phyloP scores from a whole-genome alignment of 2,113 vertebrate species.

The Erythrocebus patas region DNA sequence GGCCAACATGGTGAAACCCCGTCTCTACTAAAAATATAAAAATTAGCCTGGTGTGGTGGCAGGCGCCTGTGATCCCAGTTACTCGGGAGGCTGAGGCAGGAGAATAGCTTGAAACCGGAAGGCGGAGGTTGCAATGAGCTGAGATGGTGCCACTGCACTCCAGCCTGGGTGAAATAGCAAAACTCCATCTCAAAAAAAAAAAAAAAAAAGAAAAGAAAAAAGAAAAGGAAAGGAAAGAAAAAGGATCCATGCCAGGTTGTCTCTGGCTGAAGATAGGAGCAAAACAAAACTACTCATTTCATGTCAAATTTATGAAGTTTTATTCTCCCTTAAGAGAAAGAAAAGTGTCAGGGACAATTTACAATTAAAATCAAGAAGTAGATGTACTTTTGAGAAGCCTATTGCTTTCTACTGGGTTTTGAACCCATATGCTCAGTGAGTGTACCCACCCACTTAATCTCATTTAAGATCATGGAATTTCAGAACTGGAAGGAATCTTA shows the following conservation, averaged over 20 bases:
- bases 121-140: too few species aligned
- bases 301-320: neutral
- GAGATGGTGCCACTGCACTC: too few species aligned
- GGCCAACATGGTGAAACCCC: too few species aligned
- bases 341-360: neutral
- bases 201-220: too few species aligned
- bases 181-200: too few species aligned
- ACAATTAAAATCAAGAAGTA: conserved; percentile 1
- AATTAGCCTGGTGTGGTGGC: too few species aligned
- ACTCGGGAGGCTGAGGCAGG: too few species aligned
- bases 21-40: too few species aligned
- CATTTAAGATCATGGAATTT: conserved; percentile 8
- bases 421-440: neutral
- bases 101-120: too few species aligned
- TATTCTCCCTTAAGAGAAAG: neutral
- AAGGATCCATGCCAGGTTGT: neutral
- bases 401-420: neutral
- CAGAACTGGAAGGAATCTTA: neutral
- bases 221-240: too few species aligned
- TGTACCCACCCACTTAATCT: neutral
- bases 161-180: too few species aligned
- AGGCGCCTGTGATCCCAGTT: too few species aligned
- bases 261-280: neutral
- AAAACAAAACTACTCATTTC: conserved; percentile 1
- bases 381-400: neutral